Conservation (phyloP, 2,797 vertebrate genomes). For the Pangasius djambal region DNA sequence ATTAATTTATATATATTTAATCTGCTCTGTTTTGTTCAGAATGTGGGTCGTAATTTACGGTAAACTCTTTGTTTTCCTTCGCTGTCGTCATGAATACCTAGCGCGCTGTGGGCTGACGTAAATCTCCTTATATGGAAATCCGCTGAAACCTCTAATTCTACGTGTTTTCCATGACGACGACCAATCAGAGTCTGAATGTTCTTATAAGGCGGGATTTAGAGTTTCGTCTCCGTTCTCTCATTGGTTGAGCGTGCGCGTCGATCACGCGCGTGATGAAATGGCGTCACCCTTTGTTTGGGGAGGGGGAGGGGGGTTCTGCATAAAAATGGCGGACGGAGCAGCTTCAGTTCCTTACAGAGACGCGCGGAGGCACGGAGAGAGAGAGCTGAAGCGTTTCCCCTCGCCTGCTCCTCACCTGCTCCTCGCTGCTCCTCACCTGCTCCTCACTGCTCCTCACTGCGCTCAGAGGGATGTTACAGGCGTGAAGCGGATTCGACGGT, state of each 20-base stretch:
- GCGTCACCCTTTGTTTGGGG: slow-evolving; percentile 47
- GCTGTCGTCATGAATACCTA: slow-evolving; percentile 46
- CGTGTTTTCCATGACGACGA: slow-evolving; percentile 43
- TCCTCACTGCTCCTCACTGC: no score
- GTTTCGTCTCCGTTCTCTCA: neutral
- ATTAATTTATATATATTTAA: no score
- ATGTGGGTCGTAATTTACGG: slow-evolving; percentile 35
- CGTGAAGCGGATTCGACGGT: neutral
- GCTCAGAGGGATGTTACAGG: neutral
- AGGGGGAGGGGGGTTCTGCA: neutral
- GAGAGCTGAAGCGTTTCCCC: neutral
- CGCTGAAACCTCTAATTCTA: slow-evolving; percentile 43
- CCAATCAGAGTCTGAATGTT: slow-evolving; percentile 45
- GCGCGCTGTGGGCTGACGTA: slow-evolving; percentile 42
- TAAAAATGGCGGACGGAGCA: neutral
- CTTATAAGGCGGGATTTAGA: neutral
- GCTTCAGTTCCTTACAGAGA: rapidly evolving
- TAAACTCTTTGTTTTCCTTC: slow-evolving; percentile 31
- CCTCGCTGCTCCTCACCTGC: neutral
- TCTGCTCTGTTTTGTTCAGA: neutral
- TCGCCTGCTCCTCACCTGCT: neutral
- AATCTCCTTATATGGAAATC: slow-evolving; percentile 59
- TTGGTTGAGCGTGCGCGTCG: slow-evolving; percentile 45
- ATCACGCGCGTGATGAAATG: slow-evolving; percentile 2
- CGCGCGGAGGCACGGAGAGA: rapidly evolving